These are phyloP conservation scores for Equus przewalskii DNA, from an alignment of 2,113 vertebrate genomes.

Conservation along the genomic window DNA sequence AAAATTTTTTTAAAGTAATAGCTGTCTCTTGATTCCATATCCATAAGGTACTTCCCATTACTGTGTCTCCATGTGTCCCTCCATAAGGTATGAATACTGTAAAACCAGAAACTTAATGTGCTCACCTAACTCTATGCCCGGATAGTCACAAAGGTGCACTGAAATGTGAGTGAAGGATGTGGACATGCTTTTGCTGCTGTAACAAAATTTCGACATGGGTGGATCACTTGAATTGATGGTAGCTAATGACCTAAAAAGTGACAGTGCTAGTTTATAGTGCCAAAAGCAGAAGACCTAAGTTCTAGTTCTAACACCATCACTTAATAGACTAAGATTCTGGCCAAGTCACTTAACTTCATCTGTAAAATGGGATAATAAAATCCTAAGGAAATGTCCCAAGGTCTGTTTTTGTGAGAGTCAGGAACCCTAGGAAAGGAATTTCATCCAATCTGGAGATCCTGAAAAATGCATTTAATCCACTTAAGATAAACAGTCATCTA, in stretches of 20 bases:
- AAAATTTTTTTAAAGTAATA: background rate
- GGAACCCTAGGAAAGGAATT: conserved; percentile 42
- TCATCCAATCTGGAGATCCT: background rate
- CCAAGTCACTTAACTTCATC: conserved; percentile 49
- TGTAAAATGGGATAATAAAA: conserved; percentile 61
- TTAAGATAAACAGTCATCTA: conserved; percentile 47
- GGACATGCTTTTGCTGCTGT: conserved; percentile 36
- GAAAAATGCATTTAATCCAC: conserved; percentile 52
- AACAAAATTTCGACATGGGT: conserved; percentile 43
- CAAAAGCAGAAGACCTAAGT: conserved; percentile 35
- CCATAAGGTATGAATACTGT: background rate
- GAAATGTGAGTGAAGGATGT: conserved; percentile 15
- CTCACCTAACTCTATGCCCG: background rate
- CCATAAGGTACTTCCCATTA: background rate
- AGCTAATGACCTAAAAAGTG: background rate
- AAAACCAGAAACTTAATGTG: conserved; percentile 9
- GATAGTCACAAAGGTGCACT: background rate
- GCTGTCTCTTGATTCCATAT: background rate
- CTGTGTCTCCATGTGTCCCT: background rate
- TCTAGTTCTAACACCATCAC: conserved; percentile 49
- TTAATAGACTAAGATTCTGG: conserved; percentile 58
- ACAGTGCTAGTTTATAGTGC: background rate
- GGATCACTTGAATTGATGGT: conserved; percentile 40
- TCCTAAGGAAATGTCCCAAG: background rate
- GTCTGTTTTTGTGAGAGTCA: conserved; percentile 18